Evolutionary conservation across 2,797 vertebrate species (phyloP).

Genomic region (Sciaenops ocellatus): DNA sequence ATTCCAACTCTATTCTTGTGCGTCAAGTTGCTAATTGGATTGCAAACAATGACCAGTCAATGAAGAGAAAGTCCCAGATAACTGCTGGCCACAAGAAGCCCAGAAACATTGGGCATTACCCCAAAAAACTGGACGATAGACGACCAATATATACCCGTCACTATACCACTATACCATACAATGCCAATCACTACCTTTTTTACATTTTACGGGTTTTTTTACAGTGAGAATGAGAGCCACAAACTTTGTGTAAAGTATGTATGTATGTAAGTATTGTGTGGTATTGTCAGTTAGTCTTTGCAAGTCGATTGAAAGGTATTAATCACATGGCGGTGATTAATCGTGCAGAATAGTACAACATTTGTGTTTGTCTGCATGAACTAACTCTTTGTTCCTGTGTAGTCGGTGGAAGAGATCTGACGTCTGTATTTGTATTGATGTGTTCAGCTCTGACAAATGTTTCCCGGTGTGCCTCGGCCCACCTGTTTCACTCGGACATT

Average conservation of each 20-base stretch:
- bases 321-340: background rate
- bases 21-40: too few relatives aligned
- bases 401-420: background rate
- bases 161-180: too few relatives aligned
- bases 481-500: slow-evolving; percentile 31
- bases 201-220: too few relatives aligned
- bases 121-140: too few relatives aligned
- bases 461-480: background rate
- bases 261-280: background rate
- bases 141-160: too few relatives aligned
- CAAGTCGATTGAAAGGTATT: background rate
- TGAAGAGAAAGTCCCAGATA: too few relatives aligned
- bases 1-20: too few relatives aligned
- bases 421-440: slow-evolving; percentile 1
- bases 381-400: background rate
- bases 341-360: background rate
- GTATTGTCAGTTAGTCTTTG: background rate
- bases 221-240: background rate
- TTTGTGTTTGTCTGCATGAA: background rate
- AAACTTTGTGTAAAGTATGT: background rate
- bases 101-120: too few relatives aligned
- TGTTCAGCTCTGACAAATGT: slow-evolving; percentile 9
- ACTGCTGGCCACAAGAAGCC: too few relatives aligned
- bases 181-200: too few relatives aligned
- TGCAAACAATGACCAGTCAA: too few relatives aligned